Base-by-base conservation (phyloP, 2,797 vertebrate species). In the Malurus leucopterus region DNA sequence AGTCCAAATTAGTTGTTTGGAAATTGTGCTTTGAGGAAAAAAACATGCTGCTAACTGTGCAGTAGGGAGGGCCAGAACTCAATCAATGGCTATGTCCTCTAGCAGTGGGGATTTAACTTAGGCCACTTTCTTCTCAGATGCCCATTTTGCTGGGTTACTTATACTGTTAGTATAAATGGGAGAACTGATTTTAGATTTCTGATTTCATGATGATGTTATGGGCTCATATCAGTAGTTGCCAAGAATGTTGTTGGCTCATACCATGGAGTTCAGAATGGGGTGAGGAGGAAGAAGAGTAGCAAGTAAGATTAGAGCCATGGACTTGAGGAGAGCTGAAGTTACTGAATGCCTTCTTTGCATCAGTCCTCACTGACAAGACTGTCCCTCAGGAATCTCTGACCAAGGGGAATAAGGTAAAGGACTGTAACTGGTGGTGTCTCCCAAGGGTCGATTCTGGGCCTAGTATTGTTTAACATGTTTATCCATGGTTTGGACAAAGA, bases 1-100 rank as follows among this genome's bases (percentile, higher is more conserved):
- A 72, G 69, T 70, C 63, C 74, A 91, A 92, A 93, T 86, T 72
- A 72, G 85, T 82, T 58, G 36, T 74, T 83, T 90, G 38, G 51
- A 88, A 92, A 55, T 29, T 62, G 54, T 62, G 49, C 47, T 80
- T 63, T 54, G 54, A 77, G 40, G 22, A 29, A 54, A 88, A 94
- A 91, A 46, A 1, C 34, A 24, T 47, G 7, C 64, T 90, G 43
- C 61, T 43, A 36, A 30, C 61, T 55, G 50, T 70, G 71, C 40
- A 11, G 58, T 23, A 58, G 77, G 43, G 78, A 82, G 68, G 54
- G 29, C 9, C 49, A 54, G 29, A 90, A 77, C 34, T 10, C 58
- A 53, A 1, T 36, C 0, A 0, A 50, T 6, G 67, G 44, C 73
- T 27, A 3, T 2, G 1, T 49, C 34, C 49, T 67, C 26, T 27